phyloP scores from a whole-genome alignment of 2,113 vertebrate genomes.

The Sinocyclocheilus anophthalmus region DNA sequence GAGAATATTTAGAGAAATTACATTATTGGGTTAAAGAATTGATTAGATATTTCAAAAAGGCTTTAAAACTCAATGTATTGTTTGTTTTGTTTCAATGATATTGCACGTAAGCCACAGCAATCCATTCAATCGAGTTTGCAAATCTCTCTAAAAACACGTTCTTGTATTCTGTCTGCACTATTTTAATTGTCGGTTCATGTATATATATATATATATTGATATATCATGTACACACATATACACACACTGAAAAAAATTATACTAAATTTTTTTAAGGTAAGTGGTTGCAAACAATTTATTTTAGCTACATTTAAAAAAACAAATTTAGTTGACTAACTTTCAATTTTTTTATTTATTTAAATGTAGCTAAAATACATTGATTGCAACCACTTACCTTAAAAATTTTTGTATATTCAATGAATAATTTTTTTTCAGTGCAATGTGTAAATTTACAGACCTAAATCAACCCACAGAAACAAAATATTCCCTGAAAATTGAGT shows the following conservation, averaged over 20 bases:
- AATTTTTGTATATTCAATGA: no score
- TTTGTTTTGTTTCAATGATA: not conserved
- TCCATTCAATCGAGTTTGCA: not conserved
- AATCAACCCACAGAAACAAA: not conserved
- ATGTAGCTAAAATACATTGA: no score
- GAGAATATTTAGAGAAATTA: not conserved
- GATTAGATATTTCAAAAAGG: not conserved
- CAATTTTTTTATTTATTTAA: no score
- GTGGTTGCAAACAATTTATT: no score
- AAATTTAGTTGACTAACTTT: no score
- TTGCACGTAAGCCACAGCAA: not conserved
- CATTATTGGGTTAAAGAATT: not conserved
- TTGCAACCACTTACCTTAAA: no score
- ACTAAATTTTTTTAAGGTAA: no score
- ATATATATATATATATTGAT: no score
- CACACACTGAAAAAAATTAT: not conserved
- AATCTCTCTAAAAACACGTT: not conserved
- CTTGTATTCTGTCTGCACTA: not conserved
- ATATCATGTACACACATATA: not conserved
- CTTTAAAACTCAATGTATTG: not conserved
- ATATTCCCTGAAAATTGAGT: not conserved
- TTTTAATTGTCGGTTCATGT: not conserved
- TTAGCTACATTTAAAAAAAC: no score
- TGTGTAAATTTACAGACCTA: not conserved
- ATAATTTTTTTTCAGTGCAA: no score